Base-by-base conservation (phyloP, 2,113 vertebrate species). In the Clupea harengus region DNA sequence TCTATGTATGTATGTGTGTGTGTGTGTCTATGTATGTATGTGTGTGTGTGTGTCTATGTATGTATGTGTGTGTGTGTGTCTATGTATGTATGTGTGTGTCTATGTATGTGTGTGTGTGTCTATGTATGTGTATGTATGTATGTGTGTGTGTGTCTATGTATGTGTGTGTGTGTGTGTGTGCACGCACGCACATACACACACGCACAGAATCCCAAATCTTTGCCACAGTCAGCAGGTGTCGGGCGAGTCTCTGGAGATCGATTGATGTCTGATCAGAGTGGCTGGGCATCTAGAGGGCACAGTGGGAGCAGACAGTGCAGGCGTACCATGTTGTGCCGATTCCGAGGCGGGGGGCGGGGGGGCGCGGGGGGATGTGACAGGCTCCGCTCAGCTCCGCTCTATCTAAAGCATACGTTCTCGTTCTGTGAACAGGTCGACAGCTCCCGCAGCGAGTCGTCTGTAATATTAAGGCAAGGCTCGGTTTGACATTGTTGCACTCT, bases 61-160 rank as follows among this genome's bases (percentile, higher is more conserved):
- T n/a, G n/a, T n/a, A n/a, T n/a, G 64, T 67, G 64, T 67, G 67
- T 75, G 67, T 75, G 67, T 75, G 72, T 39, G 72, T 39, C n/a
- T n/a, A n/a, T n/a, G n/a, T n/a, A n/a, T n/a, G n/a, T n/a, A n/a
- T 18, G 8, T 25, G 64, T 5, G 9, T 10, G 4, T 67, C 0
- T 67, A 1, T 67, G 60, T 67, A 22, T 67, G 64, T 67, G 67
- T 75, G 67, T 75, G 67, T 75, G 72, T 39, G 72, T 39, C n/a
- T n/a, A n/a, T n/a, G n/a, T n/a, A n/a, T n/a, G n/a, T n/a, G n/a
- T n/a, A n/a, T n/a, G n/a, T n/a, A n/a, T n/a, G n/a, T n/a, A n/a
- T 18, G 8, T 25, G 64, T 5, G 9, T 10, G 4, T 67, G n/a
- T 67, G 22, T 67, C 11, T 67, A 22, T 67, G 64, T 67, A 25